phyloP scores from a whole-genome alignment of 2,888 invertebrate species.

The Sympetrum striolatum region DNA sequence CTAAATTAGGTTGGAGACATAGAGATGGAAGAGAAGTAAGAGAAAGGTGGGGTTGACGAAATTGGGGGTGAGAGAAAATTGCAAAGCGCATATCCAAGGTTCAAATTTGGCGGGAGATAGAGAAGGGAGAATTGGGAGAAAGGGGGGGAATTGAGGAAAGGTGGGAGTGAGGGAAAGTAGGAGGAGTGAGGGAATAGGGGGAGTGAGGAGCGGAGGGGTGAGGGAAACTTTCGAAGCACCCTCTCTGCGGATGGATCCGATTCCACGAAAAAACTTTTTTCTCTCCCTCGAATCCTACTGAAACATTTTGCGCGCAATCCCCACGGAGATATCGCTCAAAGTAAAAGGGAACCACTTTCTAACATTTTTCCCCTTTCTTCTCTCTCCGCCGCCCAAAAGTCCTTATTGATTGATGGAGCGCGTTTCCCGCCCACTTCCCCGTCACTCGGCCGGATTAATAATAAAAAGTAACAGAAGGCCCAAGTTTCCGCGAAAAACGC shows the following conservation, averaged over 20 bases:
- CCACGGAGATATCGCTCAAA: neutral
- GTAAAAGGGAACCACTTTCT: neutral
- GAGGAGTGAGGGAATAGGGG: too few species aligned
- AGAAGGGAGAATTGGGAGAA: too few species aligned
- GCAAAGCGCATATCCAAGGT: too few species aligned
- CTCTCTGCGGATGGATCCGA: neutral
- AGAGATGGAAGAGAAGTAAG: too few species aligned
- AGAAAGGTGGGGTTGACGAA: too few species aligned
- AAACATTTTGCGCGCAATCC: neutral
- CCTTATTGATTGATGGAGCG: neutral
- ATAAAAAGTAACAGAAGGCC: neutral
- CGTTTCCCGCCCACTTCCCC: neutral
- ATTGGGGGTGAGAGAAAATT: too few species aligned
- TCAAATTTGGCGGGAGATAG: too few species aligned
- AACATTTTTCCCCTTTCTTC: neutral
- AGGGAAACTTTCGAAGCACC: too few species aligned
- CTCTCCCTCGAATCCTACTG: neutral
- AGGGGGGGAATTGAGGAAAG: too few species aligned
- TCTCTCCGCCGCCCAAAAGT: neutral
- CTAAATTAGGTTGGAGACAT: too few species aligned
- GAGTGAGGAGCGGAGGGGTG: too few species aligned
- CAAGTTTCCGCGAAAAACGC: neutral
- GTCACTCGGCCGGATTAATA: neutral
- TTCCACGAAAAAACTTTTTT: neutral
- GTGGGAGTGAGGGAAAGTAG: too few species aligned